Base-by-base conservation (phyloP, 2,113 vertebrate genomes). In the Salvelinus alpinus region DNA sequence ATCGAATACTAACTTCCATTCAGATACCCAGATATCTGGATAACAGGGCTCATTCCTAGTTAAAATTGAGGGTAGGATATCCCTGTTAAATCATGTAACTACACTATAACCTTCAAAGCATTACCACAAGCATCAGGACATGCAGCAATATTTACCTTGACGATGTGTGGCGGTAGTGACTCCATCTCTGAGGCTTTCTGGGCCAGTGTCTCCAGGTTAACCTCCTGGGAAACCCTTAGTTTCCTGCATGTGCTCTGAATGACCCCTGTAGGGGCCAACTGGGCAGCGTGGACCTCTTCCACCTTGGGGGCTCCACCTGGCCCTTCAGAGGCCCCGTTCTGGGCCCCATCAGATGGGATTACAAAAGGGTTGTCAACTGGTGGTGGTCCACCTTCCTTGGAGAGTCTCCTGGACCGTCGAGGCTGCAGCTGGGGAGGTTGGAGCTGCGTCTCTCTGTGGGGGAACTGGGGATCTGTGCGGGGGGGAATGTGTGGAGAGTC, bases 171-270 rank as follows among this genome's bases (percentile, higher is more conserved):
- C 0, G 93, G 96, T 64, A 98, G 91, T 0, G 95, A 97, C 88
- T 96, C 96, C 93, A 97, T 94, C 83, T 98, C 97, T 0, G 95
- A 96, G 9, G 97, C 97, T 88, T 99, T 97, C 82, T 98, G 97
- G 31, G 97, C 97, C 68, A 99, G 88, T 16, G 97, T 99, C 86
- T 98, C 93, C 88, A 99, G 89, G 87, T 99, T 99, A 79, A 94
- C 96, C 85, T 99, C 97, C 88, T 98, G 96, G 59, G 97, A 99
- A 8, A 92, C 93, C 82, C 96, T 94, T 7, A 95, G 94, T 69
- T 95, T 94, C 85, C 96, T 90, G 20, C 93, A 90, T 0, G 96
- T 96, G 82, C 95, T 98, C 90, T 98, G 97, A 84, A 99, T 98
- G 70, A 99, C 96, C 0, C 96, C 94, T 59, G 96, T 95, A 0